Evolutionary conservation across 2,888 invertebrate species (phyloP).

Genomic region (Microplitis manilae): DNA sequence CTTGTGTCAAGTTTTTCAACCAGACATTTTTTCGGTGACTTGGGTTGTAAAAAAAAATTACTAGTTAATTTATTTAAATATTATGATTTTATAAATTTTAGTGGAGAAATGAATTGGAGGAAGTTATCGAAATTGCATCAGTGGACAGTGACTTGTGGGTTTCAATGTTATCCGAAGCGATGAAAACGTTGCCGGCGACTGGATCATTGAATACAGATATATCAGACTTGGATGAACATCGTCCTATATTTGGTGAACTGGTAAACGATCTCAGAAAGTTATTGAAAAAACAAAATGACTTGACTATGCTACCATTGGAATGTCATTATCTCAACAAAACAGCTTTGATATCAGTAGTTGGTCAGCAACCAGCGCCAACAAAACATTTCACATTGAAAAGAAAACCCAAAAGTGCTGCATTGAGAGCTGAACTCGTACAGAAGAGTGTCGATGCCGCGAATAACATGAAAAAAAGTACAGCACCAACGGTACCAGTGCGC

Average conservation of each 20-base stretch:
- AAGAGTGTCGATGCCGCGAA: constrained; percentile 93
- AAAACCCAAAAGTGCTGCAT: constrained; percentile 94
- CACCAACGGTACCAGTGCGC: constrained; percentile 85
- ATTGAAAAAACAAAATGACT: constrained; percentile 87
- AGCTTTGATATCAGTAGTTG: constrained; percentile 89
- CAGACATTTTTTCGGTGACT: no score
- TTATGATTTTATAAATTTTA: constrained; percentile 71
- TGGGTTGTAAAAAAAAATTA: no score
- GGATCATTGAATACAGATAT: constrained; percentile 93
- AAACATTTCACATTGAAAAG: constrained; percentile 95
- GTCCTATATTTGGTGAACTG: constrained; percentile 91
- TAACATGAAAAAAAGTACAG: constrained; percentile 89
- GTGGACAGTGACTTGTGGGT: constrained; percentile 97
- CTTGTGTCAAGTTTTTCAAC: no score
- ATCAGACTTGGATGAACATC: constrained; percentile 89
- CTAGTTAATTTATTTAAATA: neutral
- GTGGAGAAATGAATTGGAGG: constrained; percentile 95
- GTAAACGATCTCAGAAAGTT: constrained; percentile 87
- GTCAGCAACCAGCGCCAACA: constrained; percentile 85
- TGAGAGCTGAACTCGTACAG: constrained; percentile 90
- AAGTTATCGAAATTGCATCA: constrained; percentile 93
- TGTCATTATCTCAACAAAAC: constrained; percentile 96
- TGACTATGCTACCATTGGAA: constrained; percentile 92
- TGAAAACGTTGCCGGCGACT: constrained; percentile 92
- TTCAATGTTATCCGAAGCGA: constrained; percentile 95